Evolutionary conservation across 2,888 invertebrate species (phyloP).

Genomic region (Phoenoteleia sp.): DNA sequence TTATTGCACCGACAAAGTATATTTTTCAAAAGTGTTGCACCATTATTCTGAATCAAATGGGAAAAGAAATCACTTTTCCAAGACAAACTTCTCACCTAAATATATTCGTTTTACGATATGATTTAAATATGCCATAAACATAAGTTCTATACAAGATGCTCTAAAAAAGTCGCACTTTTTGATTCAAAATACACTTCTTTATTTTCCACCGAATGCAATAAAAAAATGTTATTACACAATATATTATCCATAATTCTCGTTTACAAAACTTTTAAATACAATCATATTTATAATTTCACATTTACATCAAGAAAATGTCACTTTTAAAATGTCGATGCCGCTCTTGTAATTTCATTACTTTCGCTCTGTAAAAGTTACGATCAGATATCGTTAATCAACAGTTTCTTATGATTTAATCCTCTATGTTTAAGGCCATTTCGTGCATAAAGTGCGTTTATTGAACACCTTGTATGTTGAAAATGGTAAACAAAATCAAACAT

Average conservation of each 20-base stretch:
- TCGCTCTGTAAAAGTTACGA: too few relatives aligned
- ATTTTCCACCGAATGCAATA: not conserved
- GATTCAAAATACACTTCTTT: not conserved
- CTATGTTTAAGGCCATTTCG: too few relatives aligned
- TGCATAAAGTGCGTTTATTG: too few relatives aligned
- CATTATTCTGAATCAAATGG: not conserved
- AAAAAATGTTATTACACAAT: not conserved
- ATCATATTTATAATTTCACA: too few relatives aligned
- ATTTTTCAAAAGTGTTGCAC: constrained; percentile 5
- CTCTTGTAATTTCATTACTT: too few relatives aligned
- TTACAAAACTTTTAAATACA: too few relatives aligned
- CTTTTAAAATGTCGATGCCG: too few relatives aligned
- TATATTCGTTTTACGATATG: constrained; percentile 10
- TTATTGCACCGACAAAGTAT: too few relatives aligned
- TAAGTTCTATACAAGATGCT: not conserved
- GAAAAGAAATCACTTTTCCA: constrained; percentile 11
- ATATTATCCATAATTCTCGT: too few relatives aligned
- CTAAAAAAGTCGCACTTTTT: not conserved
- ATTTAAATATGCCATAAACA: constrained; percentile 15
- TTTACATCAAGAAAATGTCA: too few relatives aligned
- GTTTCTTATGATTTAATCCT: too few relatives aligned
- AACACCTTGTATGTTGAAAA: not conserved
- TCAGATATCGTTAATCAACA: too few relatives aligned
- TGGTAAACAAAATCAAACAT: not conserved
- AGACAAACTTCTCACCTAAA: constrained; percentile 13